A percentile compares a stretch with the other conserved stretches of the same genome.
Conservation (phyloP, 2,113 vertebrate species). For the Pseudopodoces humilis region DNA sequence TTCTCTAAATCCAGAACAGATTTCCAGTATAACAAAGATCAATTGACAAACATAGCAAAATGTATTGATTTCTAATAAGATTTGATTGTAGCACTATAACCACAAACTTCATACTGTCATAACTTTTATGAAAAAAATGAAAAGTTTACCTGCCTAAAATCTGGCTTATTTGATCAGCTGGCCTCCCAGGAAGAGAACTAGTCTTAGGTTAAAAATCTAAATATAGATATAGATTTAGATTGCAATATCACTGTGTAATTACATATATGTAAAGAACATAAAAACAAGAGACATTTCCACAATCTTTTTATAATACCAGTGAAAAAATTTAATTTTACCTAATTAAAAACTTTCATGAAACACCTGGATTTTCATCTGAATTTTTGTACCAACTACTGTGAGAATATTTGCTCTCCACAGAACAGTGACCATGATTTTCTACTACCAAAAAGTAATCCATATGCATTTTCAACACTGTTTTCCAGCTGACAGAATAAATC, state of each 20-base stretch:
- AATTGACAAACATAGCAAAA: neutral
- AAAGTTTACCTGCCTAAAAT: neutral
- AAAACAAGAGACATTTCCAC: neutral
- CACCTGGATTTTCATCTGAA: neutral
- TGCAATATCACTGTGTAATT: neutral
- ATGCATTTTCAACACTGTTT: conserved; percentile 24
- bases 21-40: neutral
- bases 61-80: neutral
- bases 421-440: neutral
- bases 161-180: neutral
- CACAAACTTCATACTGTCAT: neutral
- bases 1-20: neutral
- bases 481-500: conserved; percentile 48
- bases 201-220: neutral
- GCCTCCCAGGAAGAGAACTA: neutral
- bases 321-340: neutral
- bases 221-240: neutral
- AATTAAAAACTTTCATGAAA: neutral
- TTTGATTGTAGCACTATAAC: neutral
- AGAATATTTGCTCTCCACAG: neutral
- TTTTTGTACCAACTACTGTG: neutral
- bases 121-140: neutral
- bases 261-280: neutral
- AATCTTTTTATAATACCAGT: neutral
- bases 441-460: neutral